These are phyloP conservation scores for Oreonectes daqikongensis DNA, from an alignment of 2,797 vertebrate genomes.

Conservation along the genomic window DNA sequence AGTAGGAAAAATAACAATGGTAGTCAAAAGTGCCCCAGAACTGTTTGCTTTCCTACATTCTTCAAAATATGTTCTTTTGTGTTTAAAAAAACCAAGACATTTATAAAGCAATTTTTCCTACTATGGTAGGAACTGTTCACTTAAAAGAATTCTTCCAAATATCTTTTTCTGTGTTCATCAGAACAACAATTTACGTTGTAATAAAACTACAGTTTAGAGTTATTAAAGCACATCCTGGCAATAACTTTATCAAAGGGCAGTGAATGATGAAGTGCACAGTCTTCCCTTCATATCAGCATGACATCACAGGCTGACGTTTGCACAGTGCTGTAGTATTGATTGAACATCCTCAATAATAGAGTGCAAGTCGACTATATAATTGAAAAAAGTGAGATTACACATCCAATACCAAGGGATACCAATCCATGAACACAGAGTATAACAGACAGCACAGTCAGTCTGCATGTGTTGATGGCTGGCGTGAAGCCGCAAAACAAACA, in stretches of 20 bases:
- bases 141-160: too few relatives aligned
- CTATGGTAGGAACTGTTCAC: too few relatives aligned
- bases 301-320: conserved; percentile 46
- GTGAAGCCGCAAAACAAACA: conserved; percentile 51
- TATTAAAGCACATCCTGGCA: neutral
- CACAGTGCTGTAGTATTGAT: conserved; percentile 53
- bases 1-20: too few relatives aligned
- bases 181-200: too few relatives aligned
- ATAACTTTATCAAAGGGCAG: neutral
- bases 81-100: too few relatives aligned
- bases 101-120: too few relatives aligned
- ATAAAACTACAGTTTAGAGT: too few relatives aligned
- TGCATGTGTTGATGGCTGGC: conserved; percentile 39
- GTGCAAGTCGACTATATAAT: conserved; percentile 58
- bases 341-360: conserved; percentile 50
- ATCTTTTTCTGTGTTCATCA: too few relatives aligned
- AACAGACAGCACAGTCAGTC: conserved; percentile 51
- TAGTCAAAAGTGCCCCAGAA: too few relatives aligned
- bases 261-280: neutral
- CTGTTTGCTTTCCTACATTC: too few relatives aligned
- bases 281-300: conserved; percentile 38
- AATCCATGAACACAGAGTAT: conserved; percentile 39
- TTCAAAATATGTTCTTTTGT: too few relatives aligned
- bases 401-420: conserved; percentile 55
- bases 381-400: conserved; percentile 58